A percentile compares a stretch with the other conserved stretches of the same genome.
Conservation (phyloP, 2,888 invertebrate species). For the Netelia fuscicornis region DNA sequence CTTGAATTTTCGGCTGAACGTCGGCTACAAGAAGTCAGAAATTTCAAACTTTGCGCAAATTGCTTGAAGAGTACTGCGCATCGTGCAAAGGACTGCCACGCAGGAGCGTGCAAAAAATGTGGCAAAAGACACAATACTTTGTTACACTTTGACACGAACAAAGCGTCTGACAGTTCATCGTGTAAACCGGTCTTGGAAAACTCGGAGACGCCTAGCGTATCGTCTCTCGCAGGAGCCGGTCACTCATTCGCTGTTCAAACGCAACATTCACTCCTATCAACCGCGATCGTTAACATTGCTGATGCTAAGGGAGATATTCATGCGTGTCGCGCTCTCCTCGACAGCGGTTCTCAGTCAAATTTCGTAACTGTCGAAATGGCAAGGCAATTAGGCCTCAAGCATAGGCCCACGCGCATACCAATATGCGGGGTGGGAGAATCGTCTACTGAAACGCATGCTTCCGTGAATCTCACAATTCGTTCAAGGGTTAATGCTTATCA, state of each 20-base stretch:
- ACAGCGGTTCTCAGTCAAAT: slow-evolving; percentile 46
- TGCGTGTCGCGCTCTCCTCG: slow-evolving; percentile 36
- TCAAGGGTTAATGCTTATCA: slow-evolving; percentile 37
- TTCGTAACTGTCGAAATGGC: slow-evolving; percentile 31
- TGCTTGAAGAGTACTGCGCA: slow-evolving; percentile 1
- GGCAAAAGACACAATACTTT: slow-evolving; percentile 31
- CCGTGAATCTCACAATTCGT: background rate
- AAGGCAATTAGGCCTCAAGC: background rate
- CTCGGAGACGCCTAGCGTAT: no score
- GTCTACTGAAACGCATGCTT: background rate
- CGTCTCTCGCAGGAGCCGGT: background rate
- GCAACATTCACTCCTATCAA: slow-evolving; percentile 37
- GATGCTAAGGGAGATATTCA: slow-evolving; percentile 3
- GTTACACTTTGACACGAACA: slow-evolving; percentile 14
- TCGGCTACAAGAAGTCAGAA: slow-evolving; percentile 17
- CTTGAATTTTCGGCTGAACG: slow-evolving; percentile 19
- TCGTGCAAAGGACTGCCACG: slow-evolving; percentile 21
- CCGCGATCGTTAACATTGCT: slow-evolving; percentile 34
- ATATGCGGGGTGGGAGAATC: slow-evolving; percentile 26
- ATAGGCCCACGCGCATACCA: background rate
- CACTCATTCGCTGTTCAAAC: background rate
- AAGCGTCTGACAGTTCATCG: background rate
- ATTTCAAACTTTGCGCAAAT: slow-evolving; percentile 6
- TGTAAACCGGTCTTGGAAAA: background rate
- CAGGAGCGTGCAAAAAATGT: slow-evolving; percentile 14